These are phyloP conservation scores for Dicyrtoma fusca DNA, from an alignment of 2,888 invertebrate species.

Conservation along the genomic window DNA sequence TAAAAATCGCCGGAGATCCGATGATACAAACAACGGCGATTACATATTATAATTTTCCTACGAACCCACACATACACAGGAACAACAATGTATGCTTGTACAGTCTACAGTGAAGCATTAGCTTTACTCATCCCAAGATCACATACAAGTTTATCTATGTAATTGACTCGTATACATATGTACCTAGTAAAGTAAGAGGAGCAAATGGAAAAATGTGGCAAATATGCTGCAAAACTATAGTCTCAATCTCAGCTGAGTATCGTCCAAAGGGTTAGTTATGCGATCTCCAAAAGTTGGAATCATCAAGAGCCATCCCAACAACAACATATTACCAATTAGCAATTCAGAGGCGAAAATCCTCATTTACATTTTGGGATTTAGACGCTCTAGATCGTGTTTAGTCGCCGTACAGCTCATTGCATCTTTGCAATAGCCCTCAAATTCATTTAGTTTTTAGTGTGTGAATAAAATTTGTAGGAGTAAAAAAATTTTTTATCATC, in stretches of 20 bases:
- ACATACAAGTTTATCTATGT: slow-evolving; percentile 3
- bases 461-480: neutral
- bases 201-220: slow-evolving; percentile 16
- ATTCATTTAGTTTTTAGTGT: neutral
- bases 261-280: neutral
- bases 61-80: no score
- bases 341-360: slow-evolving; percentile 19
- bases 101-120: neutral
- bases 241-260: neutral
- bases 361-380: slow-evolving; percentile 23
- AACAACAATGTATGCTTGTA: neutral
- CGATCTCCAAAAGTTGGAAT: neutral
- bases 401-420: no score
- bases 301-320: neutral
- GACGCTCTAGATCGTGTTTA: neutral
- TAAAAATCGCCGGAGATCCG: no score
- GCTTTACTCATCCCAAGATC: neutral
- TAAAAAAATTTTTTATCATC: neutral
- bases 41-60: neutral
- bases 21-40: neutral
- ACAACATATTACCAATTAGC: neutral
- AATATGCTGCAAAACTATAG: slow-evolving; percentile 34
- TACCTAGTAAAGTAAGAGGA: slow-evolving; percentile 11
- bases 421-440: neutral
- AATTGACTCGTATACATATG: slow-evolving; percentile 13